phyloP scores from a whole-genome alignment of 2,888 invertebrate species.

The Lycophotia porphyrea region DNA sequence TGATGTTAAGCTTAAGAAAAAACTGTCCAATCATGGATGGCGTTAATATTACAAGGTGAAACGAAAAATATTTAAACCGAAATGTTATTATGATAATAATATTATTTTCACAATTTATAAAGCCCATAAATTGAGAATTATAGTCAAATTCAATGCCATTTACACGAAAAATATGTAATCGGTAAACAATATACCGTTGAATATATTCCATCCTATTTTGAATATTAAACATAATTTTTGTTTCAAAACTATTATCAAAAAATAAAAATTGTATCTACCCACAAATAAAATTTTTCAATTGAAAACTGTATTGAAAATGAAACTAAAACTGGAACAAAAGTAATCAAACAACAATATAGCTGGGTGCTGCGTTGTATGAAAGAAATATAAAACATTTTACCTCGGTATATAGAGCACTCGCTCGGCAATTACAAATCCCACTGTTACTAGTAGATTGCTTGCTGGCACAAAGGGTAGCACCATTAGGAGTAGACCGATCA shows the following conservation, averaged over 20 bases:
- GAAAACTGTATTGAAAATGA: conserved; percentile 32
- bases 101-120: neutral
- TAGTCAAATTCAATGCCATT: neutral
- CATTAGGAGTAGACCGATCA: conserved; percentile 93
- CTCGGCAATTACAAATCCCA: conserved; percentile 96
- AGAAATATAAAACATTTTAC: conserved; percentile 80
- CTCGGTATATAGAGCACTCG: conserved; percentile 96
- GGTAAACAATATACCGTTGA: neutral
- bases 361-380: neutral
- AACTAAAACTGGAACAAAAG: conserved; percentile 30
- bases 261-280: neutral
- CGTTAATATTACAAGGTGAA: neutral
- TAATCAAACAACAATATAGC: conserved; percentile 40
- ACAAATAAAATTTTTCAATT: conserved; percentile 18
- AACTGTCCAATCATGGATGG: neutral
- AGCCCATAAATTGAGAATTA: neutral
- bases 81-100: neutral
- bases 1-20: neutral
- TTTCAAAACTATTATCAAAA: neutral
- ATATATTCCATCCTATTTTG: neutral
- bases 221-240: neutral
- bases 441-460: conserved; percentile 94
- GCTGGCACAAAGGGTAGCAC: conserved; percentile 96
- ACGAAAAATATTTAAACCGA: neutral
- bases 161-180: too few species aligned